These are phyloP conservation scores for Orbicella faveolata DNA, from an alignment of 64 coral and sea anemone genomes.

Conservation along the genomic window DNA sequence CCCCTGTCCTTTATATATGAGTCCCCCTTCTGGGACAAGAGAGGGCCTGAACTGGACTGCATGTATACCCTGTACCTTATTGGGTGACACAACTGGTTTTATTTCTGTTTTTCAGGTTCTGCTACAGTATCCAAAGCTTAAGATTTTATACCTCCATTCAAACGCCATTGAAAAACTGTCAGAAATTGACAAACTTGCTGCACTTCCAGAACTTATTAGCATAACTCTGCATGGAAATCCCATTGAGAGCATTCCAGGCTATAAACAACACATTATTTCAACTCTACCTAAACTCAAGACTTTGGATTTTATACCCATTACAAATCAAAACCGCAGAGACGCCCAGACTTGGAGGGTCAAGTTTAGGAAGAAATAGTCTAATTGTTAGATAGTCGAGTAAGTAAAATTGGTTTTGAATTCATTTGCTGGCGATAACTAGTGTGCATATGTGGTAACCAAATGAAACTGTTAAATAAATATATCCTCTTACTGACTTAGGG, in stretches of 20 bases:
- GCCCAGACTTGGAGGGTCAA: constrained; percentile 27
- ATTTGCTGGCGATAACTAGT: neutral
- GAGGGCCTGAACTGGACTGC: too few species aligned
- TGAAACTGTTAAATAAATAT: neutral
- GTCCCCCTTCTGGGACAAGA: too few species aligned
- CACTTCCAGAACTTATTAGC: constrained; percentile 55
- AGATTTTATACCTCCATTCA: constrained; percentile 80
- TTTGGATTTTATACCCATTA: constrained; percentile 70
- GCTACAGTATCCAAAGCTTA: constrained; percentile 83
- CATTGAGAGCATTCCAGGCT: constrained; percentile 65
- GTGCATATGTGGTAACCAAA: neutral
- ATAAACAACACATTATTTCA: constrained; percentile 75
- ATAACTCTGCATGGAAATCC: constrained; percentile 90
- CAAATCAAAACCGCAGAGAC: constrained; percentile 69
- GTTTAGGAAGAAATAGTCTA: constrained; percentile 9
- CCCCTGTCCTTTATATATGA: too few species aligned
- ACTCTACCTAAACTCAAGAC: constrained; percentile 63
- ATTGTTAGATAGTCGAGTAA: neutral
- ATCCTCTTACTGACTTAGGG: too few species aligned
- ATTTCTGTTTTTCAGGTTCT: constrained; percentile 56
- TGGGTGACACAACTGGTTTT: too few species aligned
- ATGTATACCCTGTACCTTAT: too few species aligned
- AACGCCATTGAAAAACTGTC: constrained; percentile 74
- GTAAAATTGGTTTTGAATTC: neutral
- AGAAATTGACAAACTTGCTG: constrained; percentile 93